Base-by-base conservation (phyloP, 2,797 vertebrate species). In the Gobionotothen gibberifrons region DNA sequence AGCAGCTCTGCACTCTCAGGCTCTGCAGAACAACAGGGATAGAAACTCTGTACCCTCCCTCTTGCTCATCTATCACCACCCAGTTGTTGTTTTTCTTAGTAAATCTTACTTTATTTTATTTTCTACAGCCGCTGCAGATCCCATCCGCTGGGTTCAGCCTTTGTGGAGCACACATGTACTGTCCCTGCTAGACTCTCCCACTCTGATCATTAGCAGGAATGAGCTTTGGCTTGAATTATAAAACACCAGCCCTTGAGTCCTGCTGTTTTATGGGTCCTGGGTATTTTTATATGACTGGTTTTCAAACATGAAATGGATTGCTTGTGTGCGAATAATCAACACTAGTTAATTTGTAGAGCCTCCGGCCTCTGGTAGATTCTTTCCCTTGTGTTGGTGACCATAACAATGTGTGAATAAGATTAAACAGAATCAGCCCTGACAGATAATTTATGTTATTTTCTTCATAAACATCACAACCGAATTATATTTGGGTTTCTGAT, bases 231-330 rank as follows among this genome's bases (percentile, higher is more conserved):
- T 92, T 92, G 91, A 87, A 94, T 95, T 94, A 91, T 87, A 90
- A 87, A 91, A 92, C 85, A 91, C 59, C 87, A 90, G 81, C 73
- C 78, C 86, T 90, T 86, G 78, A 89, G 91, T 90, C 90, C 89
- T 26, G 87, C 90, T 90, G 91, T 93, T 95, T 96, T 94, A 95
- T 92, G 72, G 88, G 80, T 83, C 85, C 65, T 64, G 72, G 74
- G 74, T 90, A 79, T 90, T 95, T 95, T 95, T 92, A 94, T 94
- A 86, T 87, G 91, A 93, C 89, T 91, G 87, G 79, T 93, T 94
- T 93, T 93, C 78, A 86, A 90, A 93, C 80, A 81, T 88, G 87
- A 92, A 93, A 89, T 92, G 89, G 74, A 91, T 87, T 86, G 75
- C 86, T 87, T 89, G 86, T 89, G 79, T 86, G 77, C 65, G 69